phyloP scores from a whole-genome alignment of 2,888 invertebrate genomes.

The Melieria picta region DNA sequence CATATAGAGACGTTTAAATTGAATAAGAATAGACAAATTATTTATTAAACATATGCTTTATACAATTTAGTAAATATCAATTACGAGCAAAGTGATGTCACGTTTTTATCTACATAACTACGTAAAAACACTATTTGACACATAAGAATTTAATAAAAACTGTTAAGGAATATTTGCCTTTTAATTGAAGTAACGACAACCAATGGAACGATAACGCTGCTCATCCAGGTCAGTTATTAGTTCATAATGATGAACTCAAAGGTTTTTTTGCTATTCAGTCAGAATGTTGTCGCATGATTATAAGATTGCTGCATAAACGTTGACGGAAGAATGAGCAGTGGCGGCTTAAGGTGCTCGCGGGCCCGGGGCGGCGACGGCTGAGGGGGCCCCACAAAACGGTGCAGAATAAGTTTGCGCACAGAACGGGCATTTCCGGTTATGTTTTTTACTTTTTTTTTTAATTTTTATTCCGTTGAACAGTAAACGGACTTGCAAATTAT shows the following conservation, averaged over 20 bases:
- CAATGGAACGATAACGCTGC: neutral
- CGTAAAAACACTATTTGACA: conserved; percentile 35
- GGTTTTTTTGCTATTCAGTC: neutral
- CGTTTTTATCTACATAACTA: conserved; percentile 34
- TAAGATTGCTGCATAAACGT: too few species aligned
- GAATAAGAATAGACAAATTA: conserved; percentile 33
- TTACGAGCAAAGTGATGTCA: conserved; percentile 35
- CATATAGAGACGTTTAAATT: conserved; percentile 32
- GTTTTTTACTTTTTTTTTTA: too few species aligned
- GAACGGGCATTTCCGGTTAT: too few species aligned
- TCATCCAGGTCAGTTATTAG: neutral
- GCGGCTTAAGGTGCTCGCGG: too few species aligned
- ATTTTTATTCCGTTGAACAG: too few species aligned
- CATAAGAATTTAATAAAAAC: conserved; percentile 32
- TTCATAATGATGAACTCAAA: neutral
- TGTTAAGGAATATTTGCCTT: conserved; percentile 31
- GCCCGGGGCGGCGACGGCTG: too few species aligned
- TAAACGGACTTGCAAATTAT: too few species aligned
- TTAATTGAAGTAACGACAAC: neutral
- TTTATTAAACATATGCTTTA: conserved; percentile 38
- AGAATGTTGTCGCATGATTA: too few species aligned
- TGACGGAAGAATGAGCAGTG: too few species aligned
- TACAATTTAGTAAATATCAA: conserved; percentile 36
- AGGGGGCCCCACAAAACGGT: too few species aligned
- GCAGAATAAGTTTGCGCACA: too few species aligned